phyloP scores from a whole-genome alignment of 2,888 invertebrate species.

The Vesta saturnalis region DNA sequence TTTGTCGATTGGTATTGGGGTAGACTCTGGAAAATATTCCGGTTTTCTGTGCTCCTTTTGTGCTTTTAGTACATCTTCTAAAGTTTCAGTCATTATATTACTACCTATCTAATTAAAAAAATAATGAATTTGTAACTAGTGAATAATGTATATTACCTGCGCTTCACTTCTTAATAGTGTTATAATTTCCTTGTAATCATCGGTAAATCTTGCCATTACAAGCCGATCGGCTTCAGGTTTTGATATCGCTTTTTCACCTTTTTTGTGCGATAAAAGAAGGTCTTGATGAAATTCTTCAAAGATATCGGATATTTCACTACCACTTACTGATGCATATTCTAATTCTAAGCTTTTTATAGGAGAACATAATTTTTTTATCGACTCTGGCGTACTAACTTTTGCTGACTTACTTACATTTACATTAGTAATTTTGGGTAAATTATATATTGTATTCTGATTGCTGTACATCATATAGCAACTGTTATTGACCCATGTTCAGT shows the following conservation, averaged over 20 bases:
- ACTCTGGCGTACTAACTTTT: conserved; percentile 38
- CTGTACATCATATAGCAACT: neutral
- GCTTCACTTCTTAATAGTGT: conserved; percentile 44
- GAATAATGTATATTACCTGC: conserved; percentile 39
- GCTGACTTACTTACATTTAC: neutral
- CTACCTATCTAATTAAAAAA: conserved; percentile 24
- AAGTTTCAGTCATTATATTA: conserved; percentile 35
- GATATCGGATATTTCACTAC: conserved; percentile 49
- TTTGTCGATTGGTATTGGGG: conserved; percentile 21
- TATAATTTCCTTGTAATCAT: conserved; percentile 51
- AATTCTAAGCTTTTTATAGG: conserved; percentile 43
- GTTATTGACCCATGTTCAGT: conserved; percentile 13
- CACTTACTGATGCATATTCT: conserved; percentile 42
- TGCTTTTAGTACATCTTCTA: conserved; percentile 25
- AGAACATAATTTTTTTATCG: conserved; percentile 43
- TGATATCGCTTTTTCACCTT: conserved; percentile 43
- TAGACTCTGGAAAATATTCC: conserved; percentile 26
- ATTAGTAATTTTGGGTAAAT: conserved; percentile 16
- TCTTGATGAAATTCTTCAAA: conserved; percentile 50
- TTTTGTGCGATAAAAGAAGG: conserved; percentile 43
- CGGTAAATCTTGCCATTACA: conserved; percentile 51
- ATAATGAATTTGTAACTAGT: neutral
- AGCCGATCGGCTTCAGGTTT: conserved; percentile 51
- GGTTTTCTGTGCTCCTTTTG: conserved; percentile 23
- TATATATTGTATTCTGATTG: neutral